phyloP scores from a whole-genome alignment of 1,140 invertebrate genomes.

The Drosophila jambulina region DNA sequence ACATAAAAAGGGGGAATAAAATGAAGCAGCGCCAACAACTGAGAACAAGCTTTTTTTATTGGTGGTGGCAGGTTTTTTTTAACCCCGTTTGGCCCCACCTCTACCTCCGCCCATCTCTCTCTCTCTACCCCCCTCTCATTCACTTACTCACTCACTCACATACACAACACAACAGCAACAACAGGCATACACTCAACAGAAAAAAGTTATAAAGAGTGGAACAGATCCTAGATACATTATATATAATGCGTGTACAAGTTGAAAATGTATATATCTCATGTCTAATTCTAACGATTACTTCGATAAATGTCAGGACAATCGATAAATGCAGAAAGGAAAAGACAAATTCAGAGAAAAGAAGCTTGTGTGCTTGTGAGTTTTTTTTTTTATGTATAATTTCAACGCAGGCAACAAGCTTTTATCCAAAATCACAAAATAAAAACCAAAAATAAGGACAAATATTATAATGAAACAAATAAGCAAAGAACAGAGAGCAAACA shows the following conservation, averaged over 20 bases:
- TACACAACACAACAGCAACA: slow-evolving; percentile 4
- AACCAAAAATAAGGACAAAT: slow-evolving; percentile 1
- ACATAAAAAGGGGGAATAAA: slow-evolving; percentile 2
- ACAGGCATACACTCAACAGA: slow-evolving; percentile 9
- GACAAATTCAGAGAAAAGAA: neutral
- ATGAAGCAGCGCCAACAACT: slow-evolving; percentile 26
- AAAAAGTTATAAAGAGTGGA: slow-evolving; percentile 21
- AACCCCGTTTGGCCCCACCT: slow-evolving; percentile 47
- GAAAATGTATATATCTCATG: slow-evolving; percentile 37
- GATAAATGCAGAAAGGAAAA: neutral
- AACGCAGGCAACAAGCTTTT: neutral
- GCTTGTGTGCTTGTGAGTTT: neutral
- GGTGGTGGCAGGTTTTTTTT: slow-evolving; percentile 51
- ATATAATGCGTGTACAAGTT: slow-evolving; percentile 84
- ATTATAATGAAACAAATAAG: neutral
- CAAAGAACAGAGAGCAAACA: slow-evolving; percentile 9
- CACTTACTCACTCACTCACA: slow-evolving; percentile 12
- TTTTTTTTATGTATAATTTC: neutral
- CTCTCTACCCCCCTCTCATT: slow-evolving; percentile 1
- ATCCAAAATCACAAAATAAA: neutral
- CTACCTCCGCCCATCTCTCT: neutral
- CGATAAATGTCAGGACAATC: slow-evolving; percentile 20
- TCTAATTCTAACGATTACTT: neutral
- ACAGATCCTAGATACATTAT: slow-evolving; percentile 84
- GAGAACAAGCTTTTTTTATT: slow-evolving; percentile 47